Base-by-base conservation (phyloP, 2,797 vertebrate species). In the Dendrocincla tyrannina region DNA sequence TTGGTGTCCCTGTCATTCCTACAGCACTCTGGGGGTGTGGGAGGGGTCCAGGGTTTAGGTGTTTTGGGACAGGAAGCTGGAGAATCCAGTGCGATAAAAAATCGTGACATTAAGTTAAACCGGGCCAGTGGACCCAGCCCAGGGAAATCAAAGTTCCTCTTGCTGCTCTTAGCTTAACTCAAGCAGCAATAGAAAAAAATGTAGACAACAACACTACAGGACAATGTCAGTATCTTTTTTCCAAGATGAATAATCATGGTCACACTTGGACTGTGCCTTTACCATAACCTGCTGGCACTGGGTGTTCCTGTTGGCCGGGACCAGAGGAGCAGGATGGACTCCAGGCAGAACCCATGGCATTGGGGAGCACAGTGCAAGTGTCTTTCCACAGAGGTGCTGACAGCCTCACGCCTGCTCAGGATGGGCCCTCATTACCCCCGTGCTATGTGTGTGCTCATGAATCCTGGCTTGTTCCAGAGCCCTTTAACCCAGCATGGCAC, bases 261-360 rank as follows among this genome's bases (percentile, higher is more conserved):
- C 20, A 27, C 49, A 23, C 22, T 85, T 23, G 9, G 52, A 22
- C 27, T 69, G 37, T 53, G 37, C 16, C 46, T 74, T 69, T 73
- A 9, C 13, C 0, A 0, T 63, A 19, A 47, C 4, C 9, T 2
- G 2, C n/a, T 87, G 63, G 39, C 42, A n/a, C 42, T 0, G 3
- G 11, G 11, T 35, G 5, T 1, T 2, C 0, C 41, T 60, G 23
- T 16, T 5, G 2, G 39, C 33, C 66, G 67, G 56, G 23, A 37
- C 32, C 42, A 91, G 66, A 70, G 64, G 70, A 35, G 42, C 27
- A 17, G 44, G 32, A 22, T 27, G 62, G 37, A 35, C 64, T 84
- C 28, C 42, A 14, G 75, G n/a, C 63, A 77, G 32, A n/a, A 69
- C 42, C 46, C 30, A 2, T 4, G 28, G 60, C 62, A 18, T 0